These are phyloP conservation scores for Plecotus auritus DNA, from an alignment of 2,113 vertebrate species.

Conservation along the genomic window DNA sequence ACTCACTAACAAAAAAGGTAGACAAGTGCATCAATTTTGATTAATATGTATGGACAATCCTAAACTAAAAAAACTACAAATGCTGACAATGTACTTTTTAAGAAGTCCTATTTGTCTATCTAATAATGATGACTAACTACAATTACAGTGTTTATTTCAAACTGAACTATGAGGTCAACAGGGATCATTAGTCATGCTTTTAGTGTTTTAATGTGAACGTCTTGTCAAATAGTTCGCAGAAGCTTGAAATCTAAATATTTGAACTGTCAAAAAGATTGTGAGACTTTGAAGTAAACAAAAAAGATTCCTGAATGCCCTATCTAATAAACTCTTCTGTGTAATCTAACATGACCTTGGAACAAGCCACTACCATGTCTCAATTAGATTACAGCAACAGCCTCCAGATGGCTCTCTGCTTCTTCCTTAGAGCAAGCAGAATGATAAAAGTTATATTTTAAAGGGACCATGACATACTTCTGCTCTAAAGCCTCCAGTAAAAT, in stretches of 20 bases:
- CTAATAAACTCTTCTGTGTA: neutral
- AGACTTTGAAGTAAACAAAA: constrained; percentile 12
- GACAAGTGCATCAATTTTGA: neutral
- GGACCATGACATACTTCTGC: neutral
- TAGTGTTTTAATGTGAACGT: neutral
- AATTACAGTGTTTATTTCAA: constrained; percentile 27
- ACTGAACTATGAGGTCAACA: constrained; percentile 5
- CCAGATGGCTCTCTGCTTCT: neutral
- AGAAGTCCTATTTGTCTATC: neutral
- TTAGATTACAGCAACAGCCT: constrained; percentile 24
- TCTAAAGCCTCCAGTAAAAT: neutral
- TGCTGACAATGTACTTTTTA: neutral
- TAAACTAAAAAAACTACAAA: neutral
- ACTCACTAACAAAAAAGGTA: neutral
- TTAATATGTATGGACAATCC: constrained; percentile 9
- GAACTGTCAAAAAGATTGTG: constrained; percentile 8
- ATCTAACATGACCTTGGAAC: constrained; percentile 4
- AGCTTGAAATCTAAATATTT: constrained; percentile 32
- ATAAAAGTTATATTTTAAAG: constrained; percentile 9
- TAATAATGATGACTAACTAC: neutral
- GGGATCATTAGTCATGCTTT: constrained; percentile 10
- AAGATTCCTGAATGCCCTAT: neutral
- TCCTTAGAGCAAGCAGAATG: neutral
- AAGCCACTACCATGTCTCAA: neutral
- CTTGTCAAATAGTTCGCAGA: neutral